A percentile compares a stretch with the other conserved stretches of the same genome.
Conservation (phyloP, 2,797 vertebrate species). For the Lagocephalus sceleratus region DNA sequence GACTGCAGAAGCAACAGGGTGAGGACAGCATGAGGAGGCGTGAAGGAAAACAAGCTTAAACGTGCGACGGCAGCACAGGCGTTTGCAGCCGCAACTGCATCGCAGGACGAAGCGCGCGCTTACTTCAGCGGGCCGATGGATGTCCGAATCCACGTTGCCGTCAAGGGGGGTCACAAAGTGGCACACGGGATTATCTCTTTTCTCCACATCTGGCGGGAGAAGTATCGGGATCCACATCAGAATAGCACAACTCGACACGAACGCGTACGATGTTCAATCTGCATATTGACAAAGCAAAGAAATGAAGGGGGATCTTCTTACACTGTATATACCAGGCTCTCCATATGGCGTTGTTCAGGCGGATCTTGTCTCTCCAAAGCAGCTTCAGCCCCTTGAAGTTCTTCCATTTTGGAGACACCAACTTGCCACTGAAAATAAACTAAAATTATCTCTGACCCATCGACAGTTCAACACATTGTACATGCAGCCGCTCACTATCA, state of each 20-base stretch:
- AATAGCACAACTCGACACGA: not conserved
- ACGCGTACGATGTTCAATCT: not conserved
- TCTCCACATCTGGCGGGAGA: slow-evolving; percentile 85
- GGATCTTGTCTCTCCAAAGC: slow-evolving; percentile 98
- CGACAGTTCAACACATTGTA: not conserved
- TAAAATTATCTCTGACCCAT: not conserved
- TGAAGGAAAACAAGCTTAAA: slow-evolving; percentile 6
- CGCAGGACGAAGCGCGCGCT: not conserved
- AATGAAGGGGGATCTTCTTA: slow-evolving; percentile 68
- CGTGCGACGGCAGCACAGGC: not conserved
- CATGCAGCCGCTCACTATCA: too few species aligned
- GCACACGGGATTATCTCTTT: slow-evolving; percentile 92
- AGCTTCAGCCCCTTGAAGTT: slow-evolving; percentile 98
- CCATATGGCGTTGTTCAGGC: slow-evolving; percentile 99
- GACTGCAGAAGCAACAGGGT: slow-evolving; percentile 69
- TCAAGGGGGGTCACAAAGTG: slow-evolving; percentile 96
- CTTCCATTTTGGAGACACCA: slow-evolving; percentile 99
- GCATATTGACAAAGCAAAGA: not conserved
- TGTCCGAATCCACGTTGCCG: slow-evolving; percentile 84
- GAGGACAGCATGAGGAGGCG: not conserved
- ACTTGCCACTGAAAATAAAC: slow-evolving; percentile 80
- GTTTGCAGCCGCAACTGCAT: not conserved
- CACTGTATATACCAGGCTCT: slow-evolving; percentile 99
- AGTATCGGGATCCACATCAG: slow-evolving; percentile 13
- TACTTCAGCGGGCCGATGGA: slow-evolving; percentile 89